Percentiles rank a stretch among this genome's conserved stretches.
Evolutionary conservation across 2,797 vertebrate genomes (phyloP).

Genomic region (Glossophaga mutica): DNA sequence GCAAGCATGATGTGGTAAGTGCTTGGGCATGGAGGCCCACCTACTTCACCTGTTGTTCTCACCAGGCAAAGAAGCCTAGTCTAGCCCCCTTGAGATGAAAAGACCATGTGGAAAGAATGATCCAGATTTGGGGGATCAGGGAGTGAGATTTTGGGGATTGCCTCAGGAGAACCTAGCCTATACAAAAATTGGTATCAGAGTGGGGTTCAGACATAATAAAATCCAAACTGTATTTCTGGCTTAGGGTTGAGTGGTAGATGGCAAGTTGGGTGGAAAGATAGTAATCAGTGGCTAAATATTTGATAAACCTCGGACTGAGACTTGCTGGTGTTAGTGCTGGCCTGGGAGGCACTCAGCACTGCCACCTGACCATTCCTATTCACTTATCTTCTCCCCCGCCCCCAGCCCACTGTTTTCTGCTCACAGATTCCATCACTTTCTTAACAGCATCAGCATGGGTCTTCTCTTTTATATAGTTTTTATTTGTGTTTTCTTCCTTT

Average conservation of each 20-base stretch:
- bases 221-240: neutral
- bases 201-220: neutral
- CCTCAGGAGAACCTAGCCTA: neutral
- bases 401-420: neutral
- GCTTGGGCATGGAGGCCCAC: neutral
- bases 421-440: neutral
- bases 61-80: neutral
- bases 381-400: neutral
- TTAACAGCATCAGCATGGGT: neutral
- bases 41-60: neutral
- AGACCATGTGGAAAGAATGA: neutral
- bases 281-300: neutral
- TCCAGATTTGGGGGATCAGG: neutral
- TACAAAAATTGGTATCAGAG: neutral
- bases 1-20: neutral
- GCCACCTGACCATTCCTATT: neutral
- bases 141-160: neutral
- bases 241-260: neutral
- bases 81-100: neutral
- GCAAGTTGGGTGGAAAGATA: neutral
- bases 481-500: neutral
- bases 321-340: neutral
- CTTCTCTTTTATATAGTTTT: neutral
- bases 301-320: neutral
- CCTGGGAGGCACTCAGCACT: too few relatives aligned